Evolutionary conservation across 2,113 vertebrate genomes (phyloP), one percentile per base, ranked within the genome.

Genomic region (Phodopus roborovskii): DNA sequence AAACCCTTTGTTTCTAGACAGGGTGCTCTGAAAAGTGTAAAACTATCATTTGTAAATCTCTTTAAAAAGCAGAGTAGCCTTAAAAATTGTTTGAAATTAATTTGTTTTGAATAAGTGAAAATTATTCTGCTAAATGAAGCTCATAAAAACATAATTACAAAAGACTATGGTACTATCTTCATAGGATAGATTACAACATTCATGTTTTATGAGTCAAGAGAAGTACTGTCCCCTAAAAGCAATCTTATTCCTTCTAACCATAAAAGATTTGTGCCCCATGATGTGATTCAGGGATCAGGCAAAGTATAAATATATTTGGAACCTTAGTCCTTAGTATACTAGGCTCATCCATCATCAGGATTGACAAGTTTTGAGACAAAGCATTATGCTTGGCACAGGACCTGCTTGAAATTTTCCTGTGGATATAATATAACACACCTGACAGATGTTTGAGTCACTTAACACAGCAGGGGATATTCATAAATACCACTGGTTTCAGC

Each of bases 51-150:
- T 97, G 92, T 95, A 97, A 97, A 90, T 48, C 45, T 91, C 58
- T 95, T 94, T 79, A 94, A 94, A 84, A 98, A 97, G 91, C 97
- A 95, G 96, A 96, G 96, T 98, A 98, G 94, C 95, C 97, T 98
- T 97, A 90, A 91, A 97, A 97, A 97, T 96, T 92, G 88, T 95
- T 98, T 95, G 81, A 97, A 98, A 98, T 98, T 98, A 98, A 97
- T 98, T 98, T 98, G 97, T 98, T 98, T 98, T 98, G 97, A 98
- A 98, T 98, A 98, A 98, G 98, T 19, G 82, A 94, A 98, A 98
- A 98, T 98, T 98, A 98, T 97, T 96, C 96, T 98, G 98, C 98
- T 98, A 98, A 98, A 98, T 98, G 88, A 92, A 97, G 97, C 98
- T 97, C 96, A 97, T 97, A 96, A 97, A 86, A 90, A 93, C 58